These are phyloP conservation scores for Eilema depressum DNA, from an alignment of 2,888 invertebrate species.

Conservation along the genomic window DNA sequence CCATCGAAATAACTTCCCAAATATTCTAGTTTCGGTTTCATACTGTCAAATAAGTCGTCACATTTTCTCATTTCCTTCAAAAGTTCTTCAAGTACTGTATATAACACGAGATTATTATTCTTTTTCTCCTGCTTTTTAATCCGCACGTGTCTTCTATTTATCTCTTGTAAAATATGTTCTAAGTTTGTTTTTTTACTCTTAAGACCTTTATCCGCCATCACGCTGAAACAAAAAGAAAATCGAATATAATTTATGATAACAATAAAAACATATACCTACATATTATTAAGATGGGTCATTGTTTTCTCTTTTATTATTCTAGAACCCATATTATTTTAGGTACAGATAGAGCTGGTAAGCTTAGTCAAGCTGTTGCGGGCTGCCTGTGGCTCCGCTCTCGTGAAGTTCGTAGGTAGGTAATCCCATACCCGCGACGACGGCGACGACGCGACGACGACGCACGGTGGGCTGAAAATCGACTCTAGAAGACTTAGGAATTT, in stretches of 20 bases:
- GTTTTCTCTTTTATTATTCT: no score
- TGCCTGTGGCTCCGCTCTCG: no score
- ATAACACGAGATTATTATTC: conserved; percentile 62
- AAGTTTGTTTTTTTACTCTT: conserved; percentile 41
- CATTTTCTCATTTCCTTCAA: conserved; percentile 60
- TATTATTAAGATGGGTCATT: no score
- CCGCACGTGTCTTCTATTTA: conserved; percentile 61
- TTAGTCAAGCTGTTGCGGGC: no score
- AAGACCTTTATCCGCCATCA: conserved; percentile 27
- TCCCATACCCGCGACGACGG: no score
- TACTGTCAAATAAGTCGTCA: conserved; percentile 61
- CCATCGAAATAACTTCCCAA: conserved; percentile 74
- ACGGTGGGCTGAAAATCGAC: no score
- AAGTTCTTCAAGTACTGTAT: conserved; percentile 60
- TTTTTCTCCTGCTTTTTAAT: conserved; percentile 62
- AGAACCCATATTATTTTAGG: no score
- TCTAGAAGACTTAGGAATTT: no score
- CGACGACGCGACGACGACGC: no score
- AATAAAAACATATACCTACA: no score
- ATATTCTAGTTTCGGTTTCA: conserved; percentile 69
- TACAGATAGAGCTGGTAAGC: no score
- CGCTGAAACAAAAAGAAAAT: conserved; percentile 40
- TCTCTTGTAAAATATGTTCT: conserved; percentile 62
- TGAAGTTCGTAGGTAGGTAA: no score
- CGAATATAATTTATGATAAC: not conserved